Conservation (phyloP, 2,113 vertebrate genomes). For the Zeus faber region DNA sequence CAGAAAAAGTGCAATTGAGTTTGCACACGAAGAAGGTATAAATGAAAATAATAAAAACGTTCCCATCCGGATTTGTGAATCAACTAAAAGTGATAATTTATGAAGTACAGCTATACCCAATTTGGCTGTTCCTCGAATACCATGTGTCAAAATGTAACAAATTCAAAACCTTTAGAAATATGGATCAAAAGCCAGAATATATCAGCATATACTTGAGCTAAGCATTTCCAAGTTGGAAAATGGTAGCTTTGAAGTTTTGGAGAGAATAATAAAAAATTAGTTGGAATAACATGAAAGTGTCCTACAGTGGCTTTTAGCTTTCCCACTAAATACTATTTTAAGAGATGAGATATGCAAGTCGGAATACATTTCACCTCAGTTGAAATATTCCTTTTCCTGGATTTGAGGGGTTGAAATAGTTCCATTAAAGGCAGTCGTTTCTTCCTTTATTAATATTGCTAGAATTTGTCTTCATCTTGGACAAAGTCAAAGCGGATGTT, state of each 20-base stretch:
- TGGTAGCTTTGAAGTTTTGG: background rate
- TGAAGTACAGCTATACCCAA: no score
- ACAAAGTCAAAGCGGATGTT: background rate
- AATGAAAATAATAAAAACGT: no score
- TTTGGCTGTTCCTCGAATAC: no score
- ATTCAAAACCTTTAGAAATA: no score
- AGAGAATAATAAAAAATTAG: background rate
- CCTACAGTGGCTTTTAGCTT: background rate
- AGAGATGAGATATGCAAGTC: constrained; percentile 16
- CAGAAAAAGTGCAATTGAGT: no score
- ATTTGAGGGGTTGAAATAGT: constrained; percentile 30
- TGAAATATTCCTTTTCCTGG: constrained; percentile 15
- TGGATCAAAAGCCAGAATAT: constrained; percentile 22
- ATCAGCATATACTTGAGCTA: constrained; percentile 27
- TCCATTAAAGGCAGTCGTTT: constrained; percentile 16
- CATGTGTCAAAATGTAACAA: no score
- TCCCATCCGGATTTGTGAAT: no score
- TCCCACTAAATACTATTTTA: constrained; percentile 12
- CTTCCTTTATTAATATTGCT: constrained; percentile 24
- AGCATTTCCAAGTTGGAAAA: constrained; percentile 22
- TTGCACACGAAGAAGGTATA: no score
- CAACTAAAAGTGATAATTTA: no score
- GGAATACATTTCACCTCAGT: constrained; percentile 12
- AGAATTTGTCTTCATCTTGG: background rate
- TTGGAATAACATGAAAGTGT: background rate